phyloP scores from a whole-genome alignment of 2,113 vertebrate species.

The human (Homo sapiens) region DNA sequence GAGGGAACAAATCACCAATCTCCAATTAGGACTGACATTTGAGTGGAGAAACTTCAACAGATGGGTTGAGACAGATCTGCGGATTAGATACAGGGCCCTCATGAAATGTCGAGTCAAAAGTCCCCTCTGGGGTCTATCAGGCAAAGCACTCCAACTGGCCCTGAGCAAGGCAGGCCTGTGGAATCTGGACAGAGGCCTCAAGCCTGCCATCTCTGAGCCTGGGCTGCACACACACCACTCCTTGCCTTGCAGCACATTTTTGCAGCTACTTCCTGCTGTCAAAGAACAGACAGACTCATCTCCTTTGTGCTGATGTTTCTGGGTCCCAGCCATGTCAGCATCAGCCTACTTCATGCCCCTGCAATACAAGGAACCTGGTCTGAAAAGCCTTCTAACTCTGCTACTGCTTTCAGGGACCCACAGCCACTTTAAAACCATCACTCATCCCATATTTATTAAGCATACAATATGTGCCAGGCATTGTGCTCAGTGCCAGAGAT shows the following conservation, averaged over 20 bases:
- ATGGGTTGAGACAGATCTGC: conserved; percentile 24
- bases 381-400: background rate
- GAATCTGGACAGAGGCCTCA: background rate
- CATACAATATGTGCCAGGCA: background rate
- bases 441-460: background rate
- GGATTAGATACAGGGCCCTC: background rate
- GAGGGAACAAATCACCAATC: background rate
- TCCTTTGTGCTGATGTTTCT: background rate
- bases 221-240: background rate
- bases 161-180: background rate
- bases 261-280: background rate
- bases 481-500: background rate
- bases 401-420: background rate
- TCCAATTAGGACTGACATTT: conserved; percentile 27
- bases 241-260: background rate
- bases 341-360: background rate
- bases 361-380: background rate
- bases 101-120: background rate
- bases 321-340: background rate
- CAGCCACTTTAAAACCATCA: background rate
- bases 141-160: background rate
- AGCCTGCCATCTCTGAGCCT: background rate
- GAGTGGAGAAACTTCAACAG: background rate
- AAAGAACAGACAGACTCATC: background rate
- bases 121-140: background rate